A percentile compares a stretch with the other conserved stretches of the same genome.
phyloP scores from a whole-genome alignment of 2,888 invertebrate species.

The Ariolimax columbianus region DNA sequence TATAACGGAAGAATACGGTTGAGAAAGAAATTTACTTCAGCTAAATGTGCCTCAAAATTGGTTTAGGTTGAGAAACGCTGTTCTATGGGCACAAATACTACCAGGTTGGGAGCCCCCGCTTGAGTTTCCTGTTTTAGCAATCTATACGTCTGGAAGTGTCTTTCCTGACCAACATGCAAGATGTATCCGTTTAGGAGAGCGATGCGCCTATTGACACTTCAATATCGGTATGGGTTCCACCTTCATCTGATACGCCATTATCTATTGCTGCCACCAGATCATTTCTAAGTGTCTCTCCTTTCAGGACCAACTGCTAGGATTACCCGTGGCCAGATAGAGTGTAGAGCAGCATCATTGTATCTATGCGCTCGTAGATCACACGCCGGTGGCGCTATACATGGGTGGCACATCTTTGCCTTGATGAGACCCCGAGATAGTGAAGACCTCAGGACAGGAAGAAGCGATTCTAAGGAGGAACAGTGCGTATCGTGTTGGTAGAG shows the following conservation, averaged over 20 bases:
- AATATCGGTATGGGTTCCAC: neutral
- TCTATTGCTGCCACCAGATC: neutral
- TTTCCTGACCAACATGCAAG: too few species aligned
- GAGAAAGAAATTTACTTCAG: too few species aligned
- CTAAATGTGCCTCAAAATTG: too few species aligned
- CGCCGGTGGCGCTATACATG: neutral
- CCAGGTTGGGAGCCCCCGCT: too few species aligned
- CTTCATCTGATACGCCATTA: conserved; percentile 5
- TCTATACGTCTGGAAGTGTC: too few species aligned
- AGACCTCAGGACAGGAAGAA: neutral
- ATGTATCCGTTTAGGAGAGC: neutral
- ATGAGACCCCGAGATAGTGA: neutral
- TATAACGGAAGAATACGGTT: too few species aligned
- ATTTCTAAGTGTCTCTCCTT: conserved; percentile 24
- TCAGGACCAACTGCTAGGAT: conserved; percentile 15
- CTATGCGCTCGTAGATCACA: neutral
- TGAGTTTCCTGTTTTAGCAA: too few species aligned
- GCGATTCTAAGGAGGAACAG: neutral
- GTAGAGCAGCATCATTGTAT: neutral
- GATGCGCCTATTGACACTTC: neutral
- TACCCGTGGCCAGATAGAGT: neutral
- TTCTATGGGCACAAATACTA: too few species aligned
- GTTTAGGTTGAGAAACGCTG: too few species aligned
- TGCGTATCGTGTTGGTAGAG: neutral
- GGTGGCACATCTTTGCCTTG: conserved; percentile 8